phyloP scores from a whole-genome alignment of 2,888 invertebrate species.

The Watsonalla cultraria region DNA sequence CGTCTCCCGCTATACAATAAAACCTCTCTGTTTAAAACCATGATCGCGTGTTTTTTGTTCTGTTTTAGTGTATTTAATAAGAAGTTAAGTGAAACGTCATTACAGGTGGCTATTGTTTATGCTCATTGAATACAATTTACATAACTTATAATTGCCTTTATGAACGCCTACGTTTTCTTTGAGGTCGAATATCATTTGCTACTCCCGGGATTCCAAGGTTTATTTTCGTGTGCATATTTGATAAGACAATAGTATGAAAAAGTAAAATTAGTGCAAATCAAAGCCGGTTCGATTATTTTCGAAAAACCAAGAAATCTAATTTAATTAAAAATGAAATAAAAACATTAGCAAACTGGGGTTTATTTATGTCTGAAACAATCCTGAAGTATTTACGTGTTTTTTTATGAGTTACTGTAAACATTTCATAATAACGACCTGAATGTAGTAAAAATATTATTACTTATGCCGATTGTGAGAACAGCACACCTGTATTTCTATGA shows the following conservation, averaged over 20 bases:
- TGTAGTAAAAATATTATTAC: slow-evolving; percentile 10
- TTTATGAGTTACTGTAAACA: not conserved
- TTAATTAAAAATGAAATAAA: no score
- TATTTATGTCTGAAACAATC: not conserved
- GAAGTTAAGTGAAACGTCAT: not conserved
- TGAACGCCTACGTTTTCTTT: no score
- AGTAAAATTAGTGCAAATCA: no score
- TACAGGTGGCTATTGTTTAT: not conserved
- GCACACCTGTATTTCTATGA: not conserved
- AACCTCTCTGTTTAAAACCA: slow-evolving; percentile 32
- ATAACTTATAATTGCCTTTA: slow-evolving; percentile 13
- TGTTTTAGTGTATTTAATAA: not conserved
- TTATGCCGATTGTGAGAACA: not conserved
- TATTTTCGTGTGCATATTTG: no score
- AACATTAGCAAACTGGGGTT: not conserved
- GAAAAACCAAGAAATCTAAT: no score
- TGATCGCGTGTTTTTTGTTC: slow-evolving; percentile 43
- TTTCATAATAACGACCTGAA: slow-evolving; percentile 2
- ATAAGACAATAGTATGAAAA: no score
- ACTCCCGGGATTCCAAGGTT: no score
- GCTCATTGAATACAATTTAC: slow-evolving; percentile 19
- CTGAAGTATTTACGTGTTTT: not conserved
- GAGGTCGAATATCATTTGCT: no score
- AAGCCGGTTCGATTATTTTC: no score
- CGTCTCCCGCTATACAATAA: slow-evolving; percentile 54